Conservation (phyloP, 2,888 invertebrate species). For the Odontocerum albicorne region DNA sequence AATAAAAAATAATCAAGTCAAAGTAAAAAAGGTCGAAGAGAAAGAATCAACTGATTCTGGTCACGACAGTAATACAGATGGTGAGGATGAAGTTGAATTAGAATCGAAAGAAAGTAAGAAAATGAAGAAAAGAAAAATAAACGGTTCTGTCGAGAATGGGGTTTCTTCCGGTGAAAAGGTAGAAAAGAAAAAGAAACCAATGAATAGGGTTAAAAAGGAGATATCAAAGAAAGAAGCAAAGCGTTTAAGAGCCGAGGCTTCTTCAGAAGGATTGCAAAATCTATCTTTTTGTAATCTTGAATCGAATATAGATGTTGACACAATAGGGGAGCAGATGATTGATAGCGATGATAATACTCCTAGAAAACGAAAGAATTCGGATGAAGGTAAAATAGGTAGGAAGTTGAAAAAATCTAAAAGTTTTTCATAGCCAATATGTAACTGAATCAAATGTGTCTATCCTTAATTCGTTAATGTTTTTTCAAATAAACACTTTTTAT, state of each 20-base stretch:
- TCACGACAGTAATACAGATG: conserved; percentile 36
- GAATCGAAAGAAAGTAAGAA: conserved; percentile 33
- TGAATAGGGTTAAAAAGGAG: conserved; percentile 37
- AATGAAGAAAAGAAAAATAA: conserved; percentile 14
- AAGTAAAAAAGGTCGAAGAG: conserved; percentile 38
- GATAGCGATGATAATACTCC: conserved; percentile 38
- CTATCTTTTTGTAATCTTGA: conserved; percentile 42
- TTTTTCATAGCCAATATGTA: too few species aligned
- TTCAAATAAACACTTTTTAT: too few species aligned
- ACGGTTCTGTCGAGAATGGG: conserved; percentile 17
- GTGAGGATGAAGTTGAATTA: conserved; percentile 37
- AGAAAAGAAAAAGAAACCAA: conserved; percentile 26
- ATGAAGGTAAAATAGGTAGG: too few species aligned
- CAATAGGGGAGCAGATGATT: conserved; percentile 35
- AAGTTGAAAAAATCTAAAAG: too few species aligned
- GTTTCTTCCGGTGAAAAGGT: conserved; percentile 11
- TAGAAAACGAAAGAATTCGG: conserved; percentile 37
- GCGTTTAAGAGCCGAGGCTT: conserved; percentile 47
- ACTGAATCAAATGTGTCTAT: too few species aligned
- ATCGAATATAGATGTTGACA: conserved; percentile 32
- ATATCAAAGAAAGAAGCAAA: conserved; percentile 54
- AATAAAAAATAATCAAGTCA: conserved; percentile 40
- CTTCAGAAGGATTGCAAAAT: conserved; percentile 49
- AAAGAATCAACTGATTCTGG: conserved; percentile 32
- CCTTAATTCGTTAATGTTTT: too few species aligned